Base-by-base conservation (phyloP, 2,797 vertebrate species). In the Miichthys miiuy region DNA sequence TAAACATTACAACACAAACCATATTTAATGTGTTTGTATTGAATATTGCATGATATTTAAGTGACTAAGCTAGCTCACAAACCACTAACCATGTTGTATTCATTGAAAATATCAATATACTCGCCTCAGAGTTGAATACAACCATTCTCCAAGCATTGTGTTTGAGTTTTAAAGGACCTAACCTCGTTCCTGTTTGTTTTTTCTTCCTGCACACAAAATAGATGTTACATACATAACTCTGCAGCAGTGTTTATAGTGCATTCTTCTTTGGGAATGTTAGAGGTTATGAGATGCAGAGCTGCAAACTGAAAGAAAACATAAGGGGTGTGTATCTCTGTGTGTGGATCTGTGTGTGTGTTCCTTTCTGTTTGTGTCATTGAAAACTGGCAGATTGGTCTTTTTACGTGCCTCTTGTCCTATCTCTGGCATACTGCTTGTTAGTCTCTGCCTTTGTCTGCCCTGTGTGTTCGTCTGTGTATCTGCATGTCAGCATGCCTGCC, bases 331-430 rank as follows among this genome's bases (percentile, higher is more conserved):
- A 55, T 67, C 54, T 68, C 4, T 61, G 51, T 56, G 20, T 67
- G 30, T 72, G 50, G 46, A 38, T 17, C 44, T 68, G 67, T 58
- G 20, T 38, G 56, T 66, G 42, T 77, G 46, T 46, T 27, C 41
- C 11, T 69, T 23, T 81, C 25, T 61, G n/a, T 82, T 66, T 80
- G 68, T 80, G 74, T 58, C 61, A 68, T 73, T 68, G 65, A 84
- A 79, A 80, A 69, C 79, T 86, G 77, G 82, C 74, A 83, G 82
- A 87, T 70, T 86, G 75, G 50, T 90, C 69, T 87, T 68, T 83
- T 87, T 74, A 63, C 79, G 87, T 89, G 81, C 78, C 84, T 88
- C 81, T 84, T 78, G 64, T 68, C 72, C 72, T 83, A 70, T 82
- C 75, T 82, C 72, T 77, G 73, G 81, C 75, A 81, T 67, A 77